Percentiles rank a stretch among this genome's conserved stretches.
These are phyloP conservation scores for Bilobella aurantiaca DNA, from an alignment of 1,140 invertebrate species.

Conservation along the genomic window DNA sequence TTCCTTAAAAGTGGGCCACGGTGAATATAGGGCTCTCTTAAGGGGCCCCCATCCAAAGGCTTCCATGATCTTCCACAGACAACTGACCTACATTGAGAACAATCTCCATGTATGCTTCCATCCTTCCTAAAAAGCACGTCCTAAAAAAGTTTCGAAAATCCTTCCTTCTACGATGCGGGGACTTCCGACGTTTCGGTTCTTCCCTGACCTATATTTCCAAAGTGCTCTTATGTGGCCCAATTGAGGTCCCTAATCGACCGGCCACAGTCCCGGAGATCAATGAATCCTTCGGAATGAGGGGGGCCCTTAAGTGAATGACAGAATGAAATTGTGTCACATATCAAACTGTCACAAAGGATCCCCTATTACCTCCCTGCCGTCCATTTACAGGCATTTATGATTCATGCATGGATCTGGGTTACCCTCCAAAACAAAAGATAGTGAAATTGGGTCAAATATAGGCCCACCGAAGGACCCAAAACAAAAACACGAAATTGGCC, in stretches of 20 bases:
- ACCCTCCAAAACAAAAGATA: neutral
- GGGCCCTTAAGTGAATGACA: neutral
- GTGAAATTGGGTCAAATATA: slow-evolving; percentile 2
- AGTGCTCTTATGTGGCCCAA: neutral
- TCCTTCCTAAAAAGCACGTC: neutral
- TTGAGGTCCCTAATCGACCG: neutral
- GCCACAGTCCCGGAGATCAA: neutral
- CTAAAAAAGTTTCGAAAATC: neutral
- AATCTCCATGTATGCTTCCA: neutral
- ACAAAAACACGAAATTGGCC: neutral
- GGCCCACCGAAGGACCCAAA: neutral
- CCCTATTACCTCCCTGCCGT: neutral
- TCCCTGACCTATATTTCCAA: slow-evolving; percentile 2
- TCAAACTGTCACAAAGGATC: neutral
- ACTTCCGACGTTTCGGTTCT: neutral
- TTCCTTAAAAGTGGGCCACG: neutral
- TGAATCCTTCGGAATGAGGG: neutral
- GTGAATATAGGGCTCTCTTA: neutral
- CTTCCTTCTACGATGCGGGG: neutral
- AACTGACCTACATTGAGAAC: slow-evolving; percentile 8
- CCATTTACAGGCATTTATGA: neutral
- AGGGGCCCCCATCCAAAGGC: neutral
- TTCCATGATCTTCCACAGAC: neutral
- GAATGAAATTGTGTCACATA: slow-evolving; percentile 3
- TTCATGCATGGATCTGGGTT: neutral